phyloP scores from a whole-genome alignment of 1,140 invertebrate species.

The Drosophila saltans region DNA sequence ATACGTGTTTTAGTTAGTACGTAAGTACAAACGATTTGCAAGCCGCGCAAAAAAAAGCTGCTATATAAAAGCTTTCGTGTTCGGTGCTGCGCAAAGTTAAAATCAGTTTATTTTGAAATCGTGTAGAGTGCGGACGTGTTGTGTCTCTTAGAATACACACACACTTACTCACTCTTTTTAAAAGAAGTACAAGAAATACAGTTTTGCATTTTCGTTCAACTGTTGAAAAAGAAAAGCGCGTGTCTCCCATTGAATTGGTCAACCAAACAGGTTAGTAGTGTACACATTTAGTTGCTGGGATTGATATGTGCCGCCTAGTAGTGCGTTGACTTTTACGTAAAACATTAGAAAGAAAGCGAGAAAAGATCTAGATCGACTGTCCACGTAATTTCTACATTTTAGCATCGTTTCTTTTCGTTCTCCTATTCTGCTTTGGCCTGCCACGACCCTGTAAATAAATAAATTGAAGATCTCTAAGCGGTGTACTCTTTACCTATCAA shows the following conservation, averaged over 20 bases:
- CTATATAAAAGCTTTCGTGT: conserved; percentile 54
- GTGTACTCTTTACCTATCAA: not conserved
- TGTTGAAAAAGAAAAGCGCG: conserved; percentile 47
- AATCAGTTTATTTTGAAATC: conserved; percentile 54
- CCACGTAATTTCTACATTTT: not conserved
- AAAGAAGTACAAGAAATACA: conserved; percentile 15
- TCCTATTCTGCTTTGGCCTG: not conserved
- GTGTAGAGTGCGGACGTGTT: conserved; percentile 54
- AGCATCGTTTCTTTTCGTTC: not conserved
- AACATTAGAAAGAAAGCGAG: not conserved
- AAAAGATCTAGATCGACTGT: not conserved
- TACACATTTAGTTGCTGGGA: conserved; percentile 1
- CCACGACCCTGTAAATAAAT: not conserved
- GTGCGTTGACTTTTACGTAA: conserved; percentile 26
- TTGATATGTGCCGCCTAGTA: not conserved
- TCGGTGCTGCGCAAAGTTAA: conserved; percentile 33
- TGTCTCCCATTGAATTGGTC: conserved; percentile 38
- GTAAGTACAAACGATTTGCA: conserved; percentile 1
- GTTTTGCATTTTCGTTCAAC: conserved; percentile 24
- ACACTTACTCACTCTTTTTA: not conserved
- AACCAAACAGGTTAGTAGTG: conserved; percentile 71
- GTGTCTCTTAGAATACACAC: conserved; percentile 4
- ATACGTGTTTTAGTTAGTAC: conserved; percentile 3
- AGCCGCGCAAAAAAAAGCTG: conserved; percentile 8
- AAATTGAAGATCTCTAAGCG: not conserved